Conservation (phyloP, 2,113 vertebrate species). For the Cyprinodon tularosa region DNA sequence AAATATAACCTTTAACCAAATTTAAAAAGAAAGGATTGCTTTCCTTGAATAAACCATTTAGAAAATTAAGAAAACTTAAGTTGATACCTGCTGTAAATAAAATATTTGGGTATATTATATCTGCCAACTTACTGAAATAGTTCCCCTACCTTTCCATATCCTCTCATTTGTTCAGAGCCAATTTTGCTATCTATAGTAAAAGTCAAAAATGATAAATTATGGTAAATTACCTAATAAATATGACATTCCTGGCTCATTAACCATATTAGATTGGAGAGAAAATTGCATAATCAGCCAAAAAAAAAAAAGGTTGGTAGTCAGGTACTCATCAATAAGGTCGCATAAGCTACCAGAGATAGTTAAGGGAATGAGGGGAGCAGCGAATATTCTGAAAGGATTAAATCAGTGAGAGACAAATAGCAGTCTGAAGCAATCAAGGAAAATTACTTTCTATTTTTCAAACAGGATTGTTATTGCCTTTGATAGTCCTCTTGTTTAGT, state of each 20-base stretch:
- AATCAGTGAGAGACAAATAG: constrained; percentile 43
- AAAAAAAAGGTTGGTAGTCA: constrained; percentile 32
- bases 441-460: constrained; percentile 46
- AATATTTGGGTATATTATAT: constrained; percentile 28
- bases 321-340: constrained; percentile 46
- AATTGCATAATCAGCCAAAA: constrained; percentile 66
- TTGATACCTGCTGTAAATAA: constrained; percentile 33
- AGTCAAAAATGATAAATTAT: constrained; percentile 62
- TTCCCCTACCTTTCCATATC: constrained; percentile 32
- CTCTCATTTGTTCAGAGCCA: constrained; percentile 62
- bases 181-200: constrained; percentile 58
- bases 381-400: constrained; percentile 37
- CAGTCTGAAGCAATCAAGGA: constrained; percentile 48
- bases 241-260: constrained; percentile 73
- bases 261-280: constrained; percentile 66
- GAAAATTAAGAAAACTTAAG: constrained; percentile 19
- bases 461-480: constrained; percentile 21
- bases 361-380: constrained; percentile 6
- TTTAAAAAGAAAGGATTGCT: neutral
- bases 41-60: neutral
- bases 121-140: constrained; percentile 37
- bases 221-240: constrained; percentile 60
- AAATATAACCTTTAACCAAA: too few relatives aligned
- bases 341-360: constrained; percentile 23
- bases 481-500: constrained; percentile 25